Evolutionary conservation across 2,113 vertebrate species (phyloP).

Genomic region (Zosterops borbonicus): DNA sequence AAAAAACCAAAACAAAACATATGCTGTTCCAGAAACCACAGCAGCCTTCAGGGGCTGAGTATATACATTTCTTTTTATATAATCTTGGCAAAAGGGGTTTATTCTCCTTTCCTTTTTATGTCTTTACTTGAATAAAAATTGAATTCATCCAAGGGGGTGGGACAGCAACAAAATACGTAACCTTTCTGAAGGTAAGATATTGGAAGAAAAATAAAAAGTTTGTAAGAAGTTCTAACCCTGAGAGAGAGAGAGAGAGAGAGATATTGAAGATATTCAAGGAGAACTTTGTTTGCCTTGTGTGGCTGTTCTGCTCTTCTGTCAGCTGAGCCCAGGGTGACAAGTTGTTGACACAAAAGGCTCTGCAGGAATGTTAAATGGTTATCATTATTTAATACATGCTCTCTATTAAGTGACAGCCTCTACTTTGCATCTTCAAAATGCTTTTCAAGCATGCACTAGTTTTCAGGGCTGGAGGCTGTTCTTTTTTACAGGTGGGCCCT

Average conservation of each 20-base stretch:
- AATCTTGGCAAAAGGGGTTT: not conserved
- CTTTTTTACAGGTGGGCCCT: not conserved
- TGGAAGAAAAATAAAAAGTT: not conserved
- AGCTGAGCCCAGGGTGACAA: slow-evolving; percentile 3
- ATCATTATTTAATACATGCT: not conserved
- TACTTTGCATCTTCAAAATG: not conserved
- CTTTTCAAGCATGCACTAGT: not conserved
- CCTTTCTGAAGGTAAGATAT: not conserved
- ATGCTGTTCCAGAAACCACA: not conserved
- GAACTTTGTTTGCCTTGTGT: not conserved
- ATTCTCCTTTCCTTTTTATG: not conserved
- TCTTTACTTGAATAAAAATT: not conserved
- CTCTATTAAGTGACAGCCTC: not conserved
- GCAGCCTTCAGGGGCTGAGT: not conserved
- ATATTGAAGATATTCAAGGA: not conserved
- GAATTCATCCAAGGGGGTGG: not conserved
- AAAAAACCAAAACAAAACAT: not conserved
- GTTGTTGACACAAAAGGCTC: slow-evolving; percentile 11
- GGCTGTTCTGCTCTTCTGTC: not conserved
- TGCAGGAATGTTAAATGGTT: slow-evolving; percentile 45
- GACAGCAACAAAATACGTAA: not conserved
- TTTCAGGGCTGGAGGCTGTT: not conserved
- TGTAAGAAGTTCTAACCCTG: not conserved
- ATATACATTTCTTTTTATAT: not conserved
- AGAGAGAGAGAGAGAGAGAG: not conserved